Percentiles rank a stretch among this genome's conserved stretches.
Conservation (phyloP, 30 jellyfish, hydroid and myxozoan genomes). For the Haliclystus octoradiatus region DNA sequence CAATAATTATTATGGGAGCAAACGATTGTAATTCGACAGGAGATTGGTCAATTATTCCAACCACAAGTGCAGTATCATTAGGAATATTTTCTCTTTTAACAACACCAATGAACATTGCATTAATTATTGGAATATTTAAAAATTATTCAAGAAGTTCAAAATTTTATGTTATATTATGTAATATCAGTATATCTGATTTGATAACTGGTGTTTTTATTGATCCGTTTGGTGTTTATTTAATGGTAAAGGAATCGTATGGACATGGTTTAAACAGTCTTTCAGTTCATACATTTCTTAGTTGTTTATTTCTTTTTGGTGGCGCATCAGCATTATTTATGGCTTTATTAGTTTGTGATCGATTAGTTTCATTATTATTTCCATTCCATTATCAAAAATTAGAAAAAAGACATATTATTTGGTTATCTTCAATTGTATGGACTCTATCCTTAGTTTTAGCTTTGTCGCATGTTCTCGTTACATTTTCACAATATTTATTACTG, state of each 20-base stretch:
- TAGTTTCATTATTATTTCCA: background rate
- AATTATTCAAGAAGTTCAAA: background rate
- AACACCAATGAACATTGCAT: background rate
- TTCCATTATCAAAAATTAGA: background rate
- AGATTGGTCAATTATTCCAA: background rate
- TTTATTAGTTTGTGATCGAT: background rate
- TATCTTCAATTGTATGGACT: background rate
- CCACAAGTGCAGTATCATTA: background rate
- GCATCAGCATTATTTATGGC: background rate
- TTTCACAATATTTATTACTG: background rate
- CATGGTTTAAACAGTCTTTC: background rate
- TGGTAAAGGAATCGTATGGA: background rate
- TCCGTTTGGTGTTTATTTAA: background rate
- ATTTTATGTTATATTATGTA: background rate
- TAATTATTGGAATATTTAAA: background rate
- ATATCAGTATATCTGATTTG: background rate
- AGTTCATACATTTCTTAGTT: background rate
- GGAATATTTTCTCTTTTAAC: background rate
- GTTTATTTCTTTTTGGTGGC: background rate
- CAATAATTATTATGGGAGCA: too few relatives aligned
- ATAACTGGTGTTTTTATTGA: background rate
- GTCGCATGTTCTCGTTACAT: background rate
- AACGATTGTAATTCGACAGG: background rate
- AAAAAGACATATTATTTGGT: background rate
- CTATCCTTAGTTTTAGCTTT: background rate